Conservation (phyloP, 1,140 invertebrate genomes). For the Fopius arisanus region DNA sequence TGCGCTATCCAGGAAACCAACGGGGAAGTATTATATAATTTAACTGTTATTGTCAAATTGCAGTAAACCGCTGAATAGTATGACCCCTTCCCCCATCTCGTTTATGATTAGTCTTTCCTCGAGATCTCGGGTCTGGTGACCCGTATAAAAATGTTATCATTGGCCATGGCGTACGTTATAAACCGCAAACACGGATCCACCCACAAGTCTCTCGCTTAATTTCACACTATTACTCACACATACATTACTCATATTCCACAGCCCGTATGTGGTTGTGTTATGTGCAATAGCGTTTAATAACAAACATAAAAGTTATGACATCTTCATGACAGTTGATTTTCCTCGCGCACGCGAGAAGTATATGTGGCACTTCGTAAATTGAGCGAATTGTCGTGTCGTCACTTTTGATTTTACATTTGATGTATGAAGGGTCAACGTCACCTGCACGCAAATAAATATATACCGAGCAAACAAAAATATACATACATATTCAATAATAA, state of each 20-base stretch:
- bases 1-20: too few species aligned
- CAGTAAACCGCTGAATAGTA: neutral
- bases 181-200: slow-evolving; percentile 1
- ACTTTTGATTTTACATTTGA: too few species aligned
- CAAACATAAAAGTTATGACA: neutral
- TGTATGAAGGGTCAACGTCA: too few species aligned
- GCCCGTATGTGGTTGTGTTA: neutral
- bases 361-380: too few species aligned
- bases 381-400: too few species aligned
- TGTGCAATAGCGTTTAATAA: neutral
- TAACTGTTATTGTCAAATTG: neutral
- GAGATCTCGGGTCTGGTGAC: neutral
- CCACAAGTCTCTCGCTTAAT: neutral
- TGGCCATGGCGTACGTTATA: neutral
- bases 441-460: too few species aligned
- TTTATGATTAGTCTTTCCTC: neutral
- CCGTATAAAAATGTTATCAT: slow-evolving; percentile 7
- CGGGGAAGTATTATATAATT: neutral
- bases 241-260: neutral
- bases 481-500: too few species aligned
- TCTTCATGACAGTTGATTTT: neutral
- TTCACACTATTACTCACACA: neutral
- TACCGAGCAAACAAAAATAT: too few species aligned
- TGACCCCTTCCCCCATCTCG: neutral
- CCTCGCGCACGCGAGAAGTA: too few species aligned